Conservation (phyloP, 1,140 invertebrate species). For the Cotesia typhae region DNA sequence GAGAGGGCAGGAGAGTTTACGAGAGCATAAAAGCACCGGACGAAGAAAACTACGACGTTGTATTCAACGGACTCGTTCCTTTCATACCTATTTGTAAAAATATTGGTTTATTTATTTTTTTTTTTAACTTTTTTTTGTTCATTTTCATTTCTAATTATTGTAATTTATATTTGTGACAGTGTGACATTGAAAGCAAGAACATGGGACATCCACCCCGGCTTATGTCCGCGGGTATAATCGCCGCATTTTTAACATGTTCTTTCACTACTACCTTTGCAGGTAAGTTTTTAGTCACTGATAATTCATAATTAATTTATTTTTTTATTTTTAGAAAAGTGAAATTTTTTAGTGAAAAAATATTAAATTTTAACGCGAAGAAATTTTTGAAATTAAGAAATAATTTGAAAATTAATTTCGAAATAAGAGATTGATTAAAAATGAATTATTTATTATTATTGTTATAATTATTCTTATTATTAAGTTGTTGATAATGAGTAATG, state of each 20-base stretch:
- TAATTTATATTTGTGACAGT: conserved; percentile 27
- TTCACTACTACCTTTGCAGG: conserved; percentile 43
- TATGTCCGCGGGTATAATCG: conserved; percentile 51
- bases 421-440: conserved; percentile 1
- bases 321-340: too few species aligned
- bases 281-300: conserved; percentile 39
- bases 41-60: conserved; percentile 62
- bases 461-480: too few species aligned
- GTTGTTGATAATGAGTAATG: conserved; percentile 32
- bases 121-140: conserved; percentile 11
- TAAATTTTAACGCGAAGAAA: too few species aligned
- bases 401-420: background rate
- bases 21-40: conserved; percentile 64
- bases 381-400: too few species aligned
- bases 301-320: background rate
- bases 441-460: conserved; percentile 16
- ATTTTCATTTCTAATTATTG: conserved; percentile 13
- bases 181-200: conserved; percentile 28
- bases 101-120: background rate
- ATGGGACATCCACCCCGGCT: conserved; percentile 59
- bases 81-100: conserved; percentile 30
- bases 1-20: conserved; percentile 36
- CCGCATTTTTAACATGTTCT: conserved; percentile 49
- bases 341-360: too few species aligned
- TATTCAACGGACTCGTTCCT: conserved; percentile 54